Percentiles rank a stretch among this genome's conserved stretches.
Evolutionary conservation across 2,888 invertebrate species (phyloP).

Genomic region (Neria commutata): DNA sequence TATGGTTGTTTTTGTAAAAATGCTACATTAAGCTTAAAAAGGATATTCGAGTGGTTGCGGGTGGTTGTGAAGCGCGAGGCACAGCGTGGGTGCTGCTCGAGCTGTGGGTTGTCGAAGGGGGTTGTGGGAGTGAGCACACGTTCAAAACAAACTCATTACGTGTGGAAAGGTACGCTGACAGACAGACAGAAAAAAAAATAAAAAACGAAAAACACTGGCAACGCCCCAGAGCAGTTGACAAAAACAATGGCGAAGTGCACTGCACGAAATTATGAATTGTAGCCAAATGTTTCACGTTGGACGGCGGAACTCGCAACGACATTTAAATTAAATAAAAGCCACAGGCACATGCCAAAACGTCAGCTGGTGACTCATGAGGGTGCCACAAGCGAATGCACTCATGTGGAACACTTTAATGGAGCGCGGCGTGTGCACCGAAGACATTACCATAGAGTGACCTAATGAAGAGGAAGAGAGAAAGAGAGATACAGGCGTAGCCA

Average conservation of each 20-base stretch:
- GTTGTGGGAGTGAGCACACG: neutral
- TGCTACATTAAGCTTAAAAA: conserved; percentile 53
- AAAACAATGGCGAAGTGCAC: no score
- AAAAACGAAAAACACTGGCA: no score
- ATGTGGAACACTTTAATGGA: conserved; percentile 57
- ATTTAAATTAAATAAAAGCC: conserved; percentile 47
- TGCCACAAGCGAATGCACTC: conserved; percentile 49
- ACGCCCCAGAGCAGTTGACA: no score
- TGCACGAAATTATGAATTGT: no score
- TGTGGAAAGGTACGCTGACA: conserved; percentile 3
- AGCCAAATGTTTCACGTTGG: no score
- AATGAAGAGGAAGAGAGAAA: conserved; percentile 3
- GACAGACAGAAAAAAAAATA: neutral
- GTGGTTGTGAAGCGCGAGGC: neutral
- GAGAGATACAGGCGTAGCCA: no score
- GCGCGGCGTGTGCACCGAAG: conserved; percentile 13
- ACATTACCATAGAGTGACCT: neutral
- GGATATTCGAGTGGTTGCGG: conserved; percentile 31
- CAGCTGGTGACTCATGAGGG: conserved; percentile 8
- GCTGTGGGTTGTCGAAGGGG: no score
- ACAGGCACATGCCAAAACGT: neutral
- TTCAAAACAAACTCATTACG: conserved; percentile 3
- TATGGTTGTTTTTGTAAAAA: conserved; percentile 39
- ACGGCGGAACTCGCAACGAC: conserved; percentile 32
- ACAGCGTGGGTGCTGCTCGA: no score